phyloP scores from a whole-genome alignment of 2,888 invertebrate species.

The Synergus gifuensis region DNA sequence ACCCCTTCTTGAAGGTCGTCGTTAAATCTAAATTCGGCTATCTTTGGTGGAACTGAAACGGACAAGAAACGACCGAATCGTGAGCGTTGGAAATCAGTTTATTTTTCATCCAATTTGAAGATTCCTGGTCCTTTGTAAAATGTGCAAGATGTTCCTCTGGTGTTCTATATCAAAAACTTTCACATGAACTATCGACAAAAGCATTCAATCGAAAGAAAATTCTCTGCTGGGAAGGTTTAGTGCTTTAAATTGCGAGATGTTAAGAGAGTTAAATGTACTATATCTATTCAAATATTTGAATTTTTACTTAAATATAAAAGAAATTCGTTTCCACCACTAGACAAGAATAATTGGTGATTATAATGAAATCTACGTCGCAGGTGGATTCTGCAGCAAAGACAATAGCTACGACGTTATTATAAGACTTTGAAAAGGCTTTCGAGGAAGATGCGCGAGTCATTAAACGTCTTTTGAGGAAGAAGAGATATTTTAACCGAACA shows the following conservation, averaged over 20 bases:
- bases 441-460: conserved; percentile 13
- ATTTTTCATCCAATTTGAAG: conserved; percentile 8
- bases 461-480: conserved; percentile 33
- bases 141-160: background rate
- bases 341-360: background rate
- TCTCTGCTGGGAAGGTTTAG: background rate
- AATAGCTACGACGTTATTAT: background rate
- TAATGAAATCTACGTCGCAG: background rate
- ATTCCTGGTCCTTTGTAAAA: background rate
- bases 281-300: too few species aligned
- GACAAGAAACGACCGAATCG: conserved; percentile 59
- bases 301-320: too few species aligned
- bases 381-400: background rate
- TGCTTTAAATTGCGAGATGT: too few species aligned
- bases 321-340: background rate
- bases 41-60: conserved; percentile 88
- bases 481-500: background rate
- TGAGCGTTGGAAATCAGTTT: conserved; percentile 17
- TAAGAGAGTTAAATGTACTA: too few species aligned
- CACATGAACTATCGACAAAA: background rate
- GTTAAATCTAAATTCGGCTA: conserved; percentile 90
- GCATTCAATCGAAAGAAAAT: background rate
- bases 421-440: conserved; percentile 16
- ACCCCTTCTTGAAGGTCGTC: conserved; percentile 86
- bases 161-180: background rate